Conservation (phyloP, 2,113 vertebrate species). For the Theristicus caerulescens region DNA sequence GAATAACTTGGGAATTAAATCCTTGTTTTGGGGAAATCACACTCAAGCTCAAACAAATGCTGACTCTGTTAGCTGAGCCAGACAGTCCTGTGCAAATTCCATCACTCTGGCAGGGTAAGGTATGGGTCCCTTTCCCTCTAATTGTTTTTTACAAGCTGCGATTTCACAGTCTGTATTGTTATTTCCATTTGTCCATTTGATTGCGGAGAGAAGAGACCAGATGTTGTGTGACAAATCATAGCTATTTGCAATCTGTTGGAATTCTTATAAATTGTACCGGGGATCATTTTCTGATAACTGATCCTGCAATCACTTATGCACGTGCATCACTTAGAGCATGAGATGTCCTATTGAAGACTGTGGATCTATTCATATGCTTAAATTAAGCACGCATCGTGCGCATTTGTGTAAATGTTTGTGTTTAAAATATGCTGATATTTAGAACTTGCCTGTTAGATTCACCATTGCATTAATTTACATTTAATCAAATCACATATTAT, state of each 20-base stretch:
- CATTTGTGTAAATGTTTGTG: background rate
- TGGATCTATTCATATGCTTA: constrained; percentile 16
- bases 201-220: constrained; percentile 53
- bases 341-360: background rate
- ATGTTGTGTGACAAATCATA: constrained; percentile 66
- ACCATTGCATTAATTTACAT: background rate
- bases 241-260: constrained; percentile 69
- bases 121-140: constrained; percentile 24
- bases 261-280: constrained; percentile 31
- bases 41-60: background rate
- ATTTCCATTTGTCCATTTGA: constrained; percentile 65
- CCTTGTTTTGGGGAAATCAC: background rate
- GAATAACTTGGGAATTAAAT: background rate
- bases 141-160: constrained; percentile 46
- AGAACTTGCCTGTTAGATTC: background rate
- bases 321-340: constrained; percentile 16
- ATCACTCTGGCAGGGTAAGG: constrained; percentile 34
- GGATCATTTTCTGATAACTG: constrained; percentile 55
- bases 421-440: background rate
- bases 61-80: background rate
- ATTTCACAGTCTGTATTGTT: constrained; percentile 50
- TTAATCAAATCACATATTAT: background rate
- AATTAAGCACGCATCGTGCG: background rate
- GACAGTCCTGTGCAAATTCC: constrained; percentile 12
- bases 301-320: constrained; percentile 48